Evolutionary conservation across 1,140 invertebrate species (phyloP).

Genomic region (Ladona fulva): DNA sequence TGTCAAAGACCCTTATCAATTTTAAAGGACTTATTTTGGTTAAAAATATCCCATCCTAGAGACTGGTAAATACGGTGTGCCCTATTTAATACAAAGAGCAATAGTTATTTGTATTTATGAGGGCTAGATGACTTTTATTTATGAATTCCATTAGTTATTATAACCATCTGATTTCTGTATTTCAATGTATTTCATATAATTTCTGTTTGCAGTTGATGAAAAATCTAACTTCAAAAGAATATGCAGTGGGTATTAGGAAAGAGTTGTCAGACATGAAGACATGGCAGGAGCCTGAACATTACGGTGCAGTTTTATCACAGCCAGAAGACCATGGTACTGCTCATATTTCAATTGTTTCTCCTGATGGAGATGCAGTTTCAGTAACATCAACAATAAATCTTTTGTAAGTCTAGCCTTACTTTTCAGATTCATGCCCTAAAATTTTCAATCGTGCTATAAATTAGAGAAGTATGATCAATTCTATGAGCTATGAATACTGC

Average conservation of each 20-base stretch:
- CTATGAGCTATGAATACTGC: too few species aligned
- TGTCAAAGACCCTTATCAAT: too few species aligned
- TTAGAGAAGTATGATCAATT: too few species aligned
- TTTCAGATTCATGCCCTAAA: not conserved
- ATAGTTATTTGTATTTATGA: not conserved
- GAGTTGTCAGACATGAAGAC: conserved; percentile 62
- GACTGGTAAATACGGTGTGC: too few species aligned
- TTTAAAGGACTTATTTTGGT: too few species aligned
- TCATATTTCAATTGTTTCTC: conserved; percentile 71
- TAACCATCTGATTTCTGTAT: too few species aligned
- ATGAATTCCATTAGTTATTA: too few species aligned
- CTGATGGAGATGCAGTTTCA: conserved; percentile 78
- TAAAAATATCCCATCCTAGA: too few species aligned
- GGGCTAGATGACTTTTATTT: too few species aligned
- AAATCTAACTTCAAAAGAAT: conserved; percentile 55
- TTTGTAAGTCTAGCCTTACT: conserved; percentile 54
- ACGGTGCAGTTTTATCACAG: conserved; percentile 51
- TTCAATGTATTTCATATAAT: too few species aligned
- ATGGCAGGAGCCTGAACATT: conserved; percentile 53
- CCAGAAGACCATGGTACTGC: conserved; percentile 69
- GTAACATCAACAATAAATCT: conserved; percentile 84
- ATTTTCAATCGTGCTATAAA: too few species aligned
- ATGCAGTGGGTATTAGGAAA: conserved; percentile 48
- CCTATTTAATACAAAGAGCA: too few species aligned
- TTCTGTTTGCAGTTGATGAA: conserved; percentile 41